Conservation (phyloP, 2,888 invertebrate genomes). For the Agrotis clavis region DNA sequence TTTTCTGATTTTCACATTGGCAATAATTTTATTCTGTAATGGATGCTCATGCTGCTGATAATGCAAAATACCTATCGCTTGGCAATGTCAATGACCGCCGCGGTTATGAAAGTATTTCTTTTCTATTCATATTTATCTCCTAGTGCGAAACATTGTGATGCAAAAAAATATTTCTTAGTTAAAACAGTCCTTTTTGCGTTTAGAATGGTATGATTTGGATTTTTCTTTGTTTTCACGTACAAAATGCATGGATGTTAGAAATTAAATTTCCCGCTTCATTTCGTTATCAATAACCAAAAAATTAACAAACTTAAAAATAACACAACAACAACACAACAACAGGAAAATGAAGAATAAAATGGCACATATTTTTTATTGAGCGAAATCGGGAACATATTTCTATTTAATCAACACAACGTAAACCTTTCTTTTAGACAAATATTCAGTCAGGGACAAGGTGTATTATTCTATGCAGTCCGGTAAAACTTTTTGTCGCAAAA, state of each 20-base stretch:
- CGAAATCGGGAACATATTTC: no score
- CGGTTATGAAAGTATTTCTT: conserved; percentile 59
- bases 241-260: conserved; percentile 1
- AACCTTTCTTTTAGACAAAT: no score
- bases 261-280: conserved; percentile 40
- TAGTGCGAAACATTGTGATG: not conserved
- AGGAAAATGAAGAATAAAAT: no score
- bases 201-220: not conserved
- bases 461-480: no score
- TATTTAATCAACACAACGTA: no score
- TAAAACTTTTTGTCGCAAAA: no score
- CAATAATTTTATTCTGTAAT: conserved; percentile 50
- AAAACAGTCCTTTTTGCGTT: not conserved
- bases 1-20: conserved; percentile 52
- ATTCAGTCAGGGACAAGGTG: no score
- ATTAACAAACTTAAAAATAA: no score
- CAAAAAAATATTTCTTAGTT: not conserved
- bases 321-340: no score
- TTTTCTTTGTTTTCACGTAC: not conserved
- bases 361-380: no score
- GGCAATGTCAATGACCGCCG: conserved; percentile 64
- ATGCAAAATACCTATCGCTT: conserved; percentile 68
- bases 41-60: conserved; percentile 66
- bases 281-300: not conserved
- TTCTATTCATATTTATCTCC: conserved; percentile 10